These are phyloP conservation scores for Netelia fuscicornis DNA, from an alignment of 2,888 invertebrate species.

Conservation along the genomic window DNA sequence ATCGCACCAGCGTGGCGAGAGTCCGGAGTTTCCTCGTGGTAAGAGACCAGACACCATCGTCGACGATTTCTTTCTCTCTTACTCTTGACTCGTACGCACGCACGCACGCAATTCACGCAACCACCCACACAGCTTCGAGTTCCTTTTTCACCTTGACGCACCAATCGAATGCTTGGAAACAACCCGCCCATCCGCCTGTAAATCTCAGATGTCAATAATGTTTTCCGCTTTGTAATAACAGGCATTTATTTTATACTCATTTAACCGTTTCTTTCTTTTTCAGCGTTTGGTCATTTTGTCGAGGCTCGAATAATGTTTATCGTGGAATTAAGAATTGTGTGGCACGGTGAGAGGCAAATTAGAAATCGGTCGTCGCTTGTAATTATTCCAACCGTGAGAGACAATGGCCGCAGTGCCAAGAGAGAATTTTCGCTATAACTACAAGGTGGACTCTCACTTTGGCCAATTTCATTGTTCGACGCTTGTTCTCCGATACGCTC, in stretches of 20 bases:
- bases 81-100: background rate
- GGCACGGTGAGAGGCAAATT: background rate
- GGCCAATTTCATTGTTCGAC: conserved; percentile 49
- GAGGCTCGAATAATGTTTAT: background rate
- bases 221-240: conserved; percentile 32
- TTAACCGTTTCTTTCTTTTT: background rate
- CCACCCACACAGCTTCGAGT: background rate
- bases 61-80: conserved; percentile 40
- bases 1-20: conserved; percentile 67
- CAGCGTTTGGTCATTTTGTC: background rate
- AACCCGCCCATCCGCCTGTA: conserved; percentile 36
- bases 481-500: conserved; percentile 64
- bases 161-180: background rate
- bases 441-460: conserved; percentile 39
- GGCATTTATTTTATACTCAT: conserved; percentile 28
- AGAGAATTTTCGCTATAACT: conserved; percentile 41
- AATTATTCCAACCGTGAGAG: conserved; percentile 6
- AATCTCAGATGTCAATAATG: conserved; percentile 52
- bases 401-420: conserved; percentile 40
- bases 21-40: conserved; percentile 67
- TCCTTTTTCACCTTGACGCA: background rate
- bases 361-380: conserved; percentile 7
- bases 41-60: conserved; percentile 50
- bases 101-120: background rate
- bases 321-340: background rate